Evolutionary conservation across 2,888 invertebrate species (phyloP).

Genomic region (Pammene fasciana): DNA sequence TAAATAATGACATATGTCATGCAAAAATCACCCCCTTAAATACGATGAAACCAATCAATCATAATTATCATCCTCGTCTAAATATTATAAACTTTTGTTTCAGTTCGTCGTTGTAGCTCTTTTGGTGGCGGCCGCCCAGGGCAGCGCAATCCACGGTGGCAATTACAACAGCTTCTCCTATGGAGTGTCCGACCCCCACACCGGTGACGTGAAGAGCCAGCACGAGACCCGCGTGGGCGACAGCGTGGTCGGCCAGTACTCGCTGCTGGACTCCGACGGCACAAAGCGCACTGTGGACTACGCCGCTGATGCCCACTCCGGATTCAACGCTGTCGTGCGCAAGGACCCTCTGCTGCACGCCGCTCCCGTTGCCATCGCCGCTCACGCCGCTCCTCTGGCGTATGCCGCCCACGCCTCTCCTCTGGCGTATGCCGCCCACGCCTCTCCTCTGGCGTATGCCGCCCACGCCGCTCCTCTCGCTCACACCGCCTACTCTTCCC

Average conservation of each 20-base stretch:
- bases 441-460: constrained; percentile 43
- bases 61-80: too few relatives aligned
- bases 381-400: constrained; percentile 54
- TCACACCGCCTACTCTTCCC: constrained; percentile 46
- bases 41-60: too few relatives aligned
- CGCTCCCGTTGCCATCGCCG: constrained; percentile 41
- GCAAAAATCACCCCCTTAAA: too few relatives aligned
- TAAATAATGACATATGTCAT: too few relatives aligned
- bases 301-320: constrained; percentile 58
- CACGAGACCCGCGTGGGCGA: constrained; percentile 84
- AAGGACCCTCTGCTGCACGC: constrained; percentile 51
- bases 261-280: constrained; percentile 82
- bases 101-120: constrained; percentile 65
- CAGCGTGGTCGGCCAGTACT: constrained; percentile 80
- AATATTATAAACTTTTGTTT: constrained; percentile 45
- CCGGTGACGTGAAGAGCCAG: constrained; percentile 73
- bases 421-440: constrained; percentile 18
- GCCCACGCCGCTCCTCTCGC: constrained; percentile 44
- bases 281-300: constrained; percentile 83
- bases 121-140: constrained; percentile 57
- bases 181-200: constrained; percentile 68
- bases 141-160: constrained; percentile 46
- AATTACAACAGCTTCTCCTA: constrained; percentile 68
- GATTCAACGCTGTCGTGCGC: constrained; percentile 67
- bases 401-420: constrained; percentile 55